These are phyloP conservation scores for Crocallis elinguaria DNA, from an alignment of 2,888 invertebrate genomes.

Conservation along the genomic window DNA sequence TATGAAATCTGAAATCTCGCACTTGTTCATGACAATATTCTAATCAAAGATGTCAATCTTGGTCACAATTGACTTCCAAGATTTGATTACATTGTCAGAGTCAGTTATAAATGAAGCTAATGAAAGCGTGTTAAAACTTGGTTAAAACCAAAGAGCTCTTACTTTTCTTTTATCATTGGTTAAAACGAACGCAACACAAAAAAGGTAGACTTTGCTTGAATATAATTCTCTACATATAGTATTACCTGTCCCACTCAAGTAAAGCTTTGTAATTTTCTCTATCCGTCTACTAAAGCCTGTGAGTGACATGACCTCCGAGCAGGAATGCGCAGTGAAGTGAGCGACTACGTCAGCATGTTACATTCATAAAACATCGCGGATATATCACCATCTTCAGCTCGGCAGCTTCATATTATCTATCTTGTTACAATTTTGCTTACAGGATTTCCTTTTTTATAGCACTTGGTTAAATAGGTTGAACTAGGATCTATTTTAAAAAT, in stretches of 20 bases:
- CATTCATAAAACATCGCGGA: slow-evolving; percentile 23
- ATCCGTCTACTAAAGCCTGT: slow-evolving; percentile 3
- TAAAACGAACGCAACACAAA: too few relatives aligned
- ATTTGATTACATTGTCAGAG: too few relatives aligned
- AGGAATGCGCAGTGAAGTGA: slow-evolving; percentile 16
- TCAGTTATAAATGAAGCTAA: too few relatives aligned
- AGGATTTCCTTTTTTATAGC: neutral
- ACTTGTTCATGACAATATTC: too few relatives aligned
- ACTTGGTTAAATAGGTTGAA: neutral
- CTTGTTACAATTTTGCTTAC: slow-evolving; percentile 5
- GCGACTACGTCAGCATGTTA: slow-evolving; percentile 14
- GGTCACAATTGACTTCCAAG: too few relatives aligned
- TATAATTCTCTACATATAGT: too few relatives aligned
- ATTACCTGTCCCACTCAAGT: neutral
- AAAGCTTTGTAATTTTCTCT: slow-evolving; percentile 6
- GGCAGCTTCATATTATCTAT: slow-evolving; percentile 14
- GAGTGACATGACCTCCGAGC: slow-evolving; percentile 3
- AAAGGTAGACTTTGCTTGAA: neutral
- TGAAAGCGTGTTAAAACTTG: too few relatives aligned
- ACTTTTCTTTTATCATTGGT: too few relatives aligned
- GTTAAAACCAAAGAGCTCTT: too few relatives aligned
- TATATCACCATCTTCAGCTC: neutral
- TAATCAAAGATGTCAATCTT: too few relatives aligned
- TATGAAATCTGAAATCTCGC: too few relatives aligned
- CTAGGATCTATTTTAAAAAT: neutral